These are phyloP conservation scores for Chionodraco myersi DNA, from an alignment of 2,113 vertebrate genomes.

Conservation along the genomic window DNA sequence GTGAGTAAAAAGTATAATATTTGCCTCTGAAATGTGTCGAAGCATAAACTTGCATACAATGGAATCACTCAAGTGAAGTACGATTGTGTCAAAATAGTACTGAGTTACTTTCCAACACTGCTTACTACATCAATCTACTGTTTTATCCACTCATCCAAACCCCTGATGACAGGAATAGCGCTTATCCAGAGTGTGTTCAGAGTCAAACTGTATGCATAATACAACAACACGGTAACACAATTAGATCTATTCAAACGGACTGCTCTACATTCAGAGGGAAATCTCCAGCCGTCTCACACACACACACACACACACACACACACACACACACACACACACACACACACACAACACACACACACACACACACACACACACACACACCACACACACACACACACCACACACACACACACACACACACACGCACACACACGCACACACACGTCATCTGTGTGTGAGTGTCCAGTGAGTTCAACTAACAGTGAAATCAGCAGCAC, in stretches of 20 bases:
- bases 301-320: not conserved
- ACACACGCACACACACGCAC: conserved; percentile 43
- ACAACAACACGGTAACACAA: conserved; percentile 27
- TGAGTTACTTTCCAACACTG: not conserved
- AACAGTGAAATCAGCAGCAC: conserved; percentile 85
- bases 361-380: conserved; percentile 28
- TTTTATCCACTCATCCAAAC: conserved; percentile 1
- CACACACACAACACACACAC: too few species aligned
- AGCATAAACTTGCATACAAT: too few species aligned
- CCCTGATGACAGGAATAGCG: conserved; percentile 8
- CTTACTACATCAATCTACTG: conserved; percentile 1
- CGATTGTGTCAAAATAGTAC: too few species aligned
- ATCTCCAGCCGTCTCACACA: conserved; percentile 64
- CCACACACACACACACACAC: conserved; percentile 45
- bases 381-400: conserved; percentile 36
- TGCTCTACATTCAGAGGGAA: conserved; percentile 67
- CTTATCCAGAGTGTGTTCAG: not conserved
- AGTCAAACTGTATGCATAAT: conserved; percentile 31
- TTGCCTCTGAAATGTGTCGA: too few species aligned
- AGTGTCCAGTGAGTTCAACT: conserved; percentile 86
- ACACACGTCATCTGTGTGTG: conserved; percentile 68
- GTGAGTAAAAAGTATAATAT: too few species aligned
- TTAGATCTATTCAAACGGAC: conserved; percentile 60
- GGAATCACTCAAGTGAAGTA: too few species aligned
- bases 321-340: too few species aligned